Conservation (phyloP, 2,797 vertebrate genomes). For the Cirrhinus mrigala region DNA sequence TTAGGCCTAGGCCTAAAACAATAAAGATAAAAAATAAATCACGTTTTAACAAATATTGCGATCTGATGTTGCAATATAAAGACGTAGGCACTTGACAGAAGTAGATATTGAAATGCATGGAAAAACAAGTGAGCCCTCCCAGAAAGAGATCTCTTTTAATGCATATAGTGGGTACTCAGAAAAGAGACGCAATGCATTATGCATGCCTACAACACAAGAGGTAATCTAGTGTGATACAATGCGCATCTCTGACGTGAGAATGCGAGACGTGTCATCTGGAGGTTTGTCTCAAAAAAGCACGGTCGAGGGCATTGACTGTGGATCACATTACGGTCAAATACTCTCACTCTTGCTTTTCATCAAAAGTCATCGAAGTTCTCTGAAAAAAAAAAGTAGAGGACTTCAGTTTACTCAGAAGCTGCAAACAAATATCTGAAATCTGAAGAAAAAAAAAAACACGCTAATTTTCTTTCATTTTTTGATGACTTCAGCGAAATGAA, state of each 20-base stretch:
- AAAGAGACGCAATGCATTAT: slow-evolving; percentile 46
- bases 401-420: not conserved
- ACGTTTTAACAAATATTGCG: not conserved
- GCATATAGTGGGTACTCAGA: slow-evolving; percentile 25
- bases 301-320: not conserved
- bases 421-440: slow-evolving; percentile 11
- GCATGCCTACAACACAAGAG: slow-evolving; percentile 41
- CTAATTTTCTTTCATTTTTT: slow-evolving; percentile 51
- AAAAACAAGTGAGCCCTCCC: slow-evolving; percentile 32
- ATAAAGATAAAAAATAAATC: too few species aligned
- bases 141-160: slow-evolving; percentile 22
- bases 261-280: slow-evolving; percentile 22
- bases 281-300: not conserved
- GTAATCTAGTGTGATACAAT: slow-evolving; percentile 39
- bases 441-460: not conserved
- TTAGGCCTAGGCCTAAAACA: too few species aligned
- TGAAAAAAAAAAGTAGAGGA: slow-evolving; percentile 21
- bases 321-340: not conserved
- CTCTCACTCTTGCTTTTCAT: not conserved
- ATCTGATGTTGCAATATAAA: not conserved
- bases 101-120: slow-evolving; percentile 50
- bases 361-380: slow-evolving; percentile 18
- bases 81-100: slow-evolving; percentile 13
- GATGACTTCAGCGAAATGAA: slow-evolving; percentile 49
- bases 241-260: slow-evolving; percentile 15